Conservation (phyloP, 2,888 invertebrate species). For the Lissocephala sabroskyi region DNA sequence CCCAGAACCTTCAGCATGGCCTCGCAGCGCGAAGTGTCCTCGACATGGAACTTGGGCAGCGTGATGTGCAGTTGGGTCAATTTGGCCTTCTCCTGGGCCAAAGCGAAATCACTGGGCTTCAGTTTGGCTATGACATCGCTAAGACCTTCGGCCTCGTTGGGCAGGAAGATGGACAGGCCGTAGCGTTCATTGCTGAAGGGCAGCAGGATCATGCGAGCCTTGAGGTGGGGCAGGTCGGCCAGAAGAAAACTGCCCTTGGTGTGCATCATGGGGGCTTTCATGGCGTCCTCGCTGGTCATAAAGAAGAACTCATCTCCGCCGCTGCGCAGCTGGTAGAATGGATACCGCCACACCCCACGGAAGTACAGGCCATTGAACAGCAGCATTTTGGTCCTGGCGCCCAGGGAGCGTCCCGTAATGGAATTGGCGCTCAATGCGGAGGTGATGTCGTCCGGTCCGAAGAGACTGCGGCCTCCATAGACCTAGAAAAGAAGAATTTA, state of each 20-base stretch:
- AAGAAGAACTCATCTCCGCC: constrained; percentile 77
- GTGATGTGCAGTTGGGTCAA: constrained; percentile 73
- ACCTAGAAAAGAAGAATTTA: constrained; percentile 36
- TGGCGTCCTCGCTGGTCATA: constrained; percentile 76
- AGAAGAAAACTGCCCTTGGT: constrained; percentile 77
- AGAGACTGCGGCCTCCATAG: constrained; percentile 73
- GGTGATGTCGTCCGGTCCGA: constrained; percentile 75
- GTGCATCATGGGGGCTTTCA: constrained; percentile 80
- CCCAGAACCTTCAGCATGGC: constrained; percentile 76
- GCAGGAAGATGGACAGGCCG: constrained; percentile 75
- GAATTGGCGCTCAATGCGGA: constrained; percentile 78
- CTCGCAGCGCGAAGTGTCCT: constrained; percentile 78
- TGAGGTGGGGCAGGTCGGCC: constrained; percentile 76
- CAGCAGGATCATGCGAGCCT: constrained; percentile 80
- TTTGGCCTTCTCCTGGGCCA: constrained; percentile 31
- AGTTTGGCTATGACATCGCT: constrained; percentile 75
- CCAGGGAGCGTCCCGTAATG: constrained; percentile 73
- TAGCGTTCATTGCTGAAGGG: constrained; percentile 82
- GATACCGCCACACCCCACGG: constrained; percentile 83
- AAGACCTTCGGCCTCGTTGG: constrained; percentile 76
- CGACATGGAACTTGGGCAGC: constrained; percentile 77
- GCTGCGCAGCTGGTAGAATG: constrained; percentile 75
- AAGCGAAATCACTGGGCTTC: constrained; percentile 70
- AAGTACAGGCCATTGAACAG: constrained; percentile 85
- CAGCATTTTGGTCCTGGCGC: constrained; percentile 76